phyloP scores from a whole-genome alignment of 1,140 invertebrate species.

The Drosophila santomea region DNA sequence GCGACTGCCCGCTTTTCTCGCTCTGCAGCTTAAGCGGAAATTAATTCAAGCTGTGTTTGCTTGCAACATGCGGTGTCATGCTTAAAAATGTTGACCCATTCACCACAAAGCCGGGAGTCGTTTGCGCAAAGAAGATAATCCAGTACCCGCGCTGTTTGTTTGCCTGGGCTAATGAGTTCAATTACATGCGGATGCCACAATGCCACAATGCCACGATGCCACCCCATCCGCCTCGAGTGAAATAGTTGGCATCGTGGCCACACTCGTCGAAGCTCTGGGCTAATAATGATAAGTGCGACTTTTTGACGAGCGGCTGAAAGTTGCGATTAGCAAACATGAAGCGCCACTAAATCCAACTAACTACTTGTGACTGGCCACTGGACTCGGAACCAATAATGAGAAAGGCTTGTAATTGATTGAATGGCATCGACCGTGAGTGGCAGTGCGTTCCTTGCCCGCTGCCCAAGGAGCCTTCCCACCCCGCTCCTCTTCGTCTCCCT shows the following conservation, averaged over 20 bases:
- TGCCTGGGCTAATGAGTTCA: conserved; percentile 61
- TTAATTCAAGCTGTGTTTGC: conserved; percentile 71
- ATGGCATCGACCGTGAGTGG: too few relatives aligned
- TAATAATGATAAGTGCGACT: conserved; percentile 54
- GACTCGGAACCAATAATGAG: conserved; percentile 60
- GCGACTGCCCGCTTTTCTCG: conserved; percentile 29
- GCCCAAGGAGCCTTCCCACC: too few relatives aligned
- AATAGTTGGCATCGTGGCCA: background rate
- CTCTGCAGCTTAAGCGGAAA: conserved; percentile 76
- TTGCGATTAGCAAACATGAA: conserved; percentile 47
- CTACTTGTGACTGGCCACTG: conserved; percentile 14
- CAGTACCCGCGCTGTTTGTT: conserved; percentile 35
- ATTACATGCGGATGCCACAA: conserved; percentile 22
- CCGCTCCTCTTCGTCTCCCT: background rate
- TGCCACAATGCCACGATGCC: too few relatives aligned
- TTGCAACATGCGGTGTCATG: conserved; percentile 34
- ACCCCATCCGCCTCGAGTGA: conserved; percentile 31
- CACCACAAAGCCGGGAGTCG: background rate
- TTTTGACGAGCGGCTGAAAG: conserved; percentile 38
- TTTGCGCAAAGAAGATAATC: background rate
- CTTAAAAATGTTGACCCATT: conserved; percentile 51
- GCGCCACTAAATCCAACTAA: conserved; percentile 59
- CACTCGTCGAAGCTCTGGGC: conserved; percentile 5
- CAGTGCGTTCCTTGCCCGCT: too few relatives aligned
- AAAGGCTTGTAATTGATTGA: conserved; percentile 36